Percentiles rank a stretch among this genome's conserved stretches.
These are phyloP conservation scores for Coelinius sp. DNA, from an alignment of 2,888 invertebrate species.

Conservation along the genomic window DNA sequence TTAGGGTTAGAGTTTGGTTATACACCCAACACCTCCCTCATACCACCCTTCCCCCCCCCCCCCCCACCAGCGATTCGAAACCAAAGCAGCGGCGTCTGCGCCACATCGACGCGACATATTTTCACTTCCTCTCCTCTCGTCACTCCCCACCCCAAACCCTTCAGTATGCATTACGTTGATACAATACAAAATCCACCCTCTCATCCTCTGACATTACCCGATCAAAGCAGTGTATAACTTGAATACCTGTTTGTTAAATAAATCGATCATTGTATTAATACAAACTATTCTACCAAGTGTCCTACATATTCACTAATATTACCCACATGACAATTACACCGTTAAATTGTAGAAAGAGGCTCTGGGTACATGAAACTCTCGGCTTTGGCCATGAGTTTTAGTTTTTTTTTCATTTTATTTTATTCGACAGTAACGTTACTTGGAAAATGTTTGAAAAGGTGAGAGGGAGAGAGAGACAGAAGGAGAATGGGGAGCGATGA, in stretches of 20 bases:
- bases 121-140: background rate
- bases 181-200: background rate
- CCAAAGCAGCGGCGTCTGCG: slow-evolving; percentile 2
- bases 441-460: slow-evolving; percentile 30
- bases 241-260: slow-evolving; percentile 3
- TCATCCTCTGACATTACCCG: background rate
- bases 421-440: background rate
- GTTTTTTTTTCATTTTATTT: background rate
- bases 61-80: background rate
- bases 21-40: slow-evolving; percentile 15
- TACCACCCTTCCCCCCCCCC: background rate
- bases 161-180: slow-evolving; percentile 13
- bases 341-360: slow-evolving; percentile 9
- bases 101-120: slow-evolving; percentile 18
- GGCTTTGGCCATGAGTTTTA: background rate
- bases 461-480: slow-evolving; percentile 44
- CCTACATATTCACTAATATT: slow-evolving; percentile 18
- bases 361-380: background rate
- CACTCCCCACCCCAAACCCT: background rate
- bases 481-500: slow-evolving; percentile 50
- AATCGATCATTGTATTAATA: background rate
- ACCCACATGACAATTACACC: slow-evolving; percentile 17
- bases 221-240: slow-evolving; percentile 18
- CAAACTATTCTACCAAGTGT: slow-evolving; percentile 7
- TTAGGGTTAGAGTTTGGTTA: slow-evolving; percentile 27